Conservation (phyloP, 2,113 vertebrate genomes). For the Paraplagusia blochii region DNA sequence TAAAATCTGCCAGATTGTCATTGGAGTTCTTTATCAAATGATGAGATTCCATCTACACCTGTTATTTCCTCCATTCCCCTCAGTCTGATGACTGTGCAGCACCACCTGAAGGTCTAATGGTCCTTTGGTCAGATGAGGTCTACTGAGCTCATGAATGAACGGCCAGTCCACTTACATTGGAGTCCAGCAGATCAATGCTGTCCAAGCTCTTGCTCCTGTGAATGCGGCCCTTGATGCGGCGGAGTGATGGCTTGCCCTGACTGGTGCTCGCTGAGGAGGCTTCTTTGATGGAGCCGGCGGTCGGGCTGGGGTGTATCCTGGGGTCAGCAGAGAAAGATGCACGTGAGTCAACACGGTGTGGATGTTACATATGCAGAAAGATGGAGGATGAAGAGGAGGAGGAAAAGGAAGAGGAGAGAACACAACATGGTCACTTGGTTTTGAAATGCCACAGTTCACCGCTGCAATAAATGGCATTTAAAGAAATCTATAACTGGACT, state of each 20-base stretch:
- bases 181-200: constrained; percentile 92
- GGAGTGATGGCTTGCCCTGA: constrained; percentile 93
- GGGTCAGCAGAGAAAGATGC: constrained; percentile 34
- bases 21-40: no score
- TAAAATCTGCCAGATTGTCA: no score
- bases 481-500: constrained; percentile 59
- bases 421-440: constrained; percentile 27
- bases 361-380: constrained; percentile 17
- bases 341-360: constrained; percentile 11
- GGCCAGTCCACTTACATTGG: constrained; percentile 84
- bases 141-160: constrained; percentile 13
- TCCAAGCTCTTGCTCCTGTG: constrained; percentile 95
- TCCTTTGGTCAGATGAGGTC: constrained; percentile 5
- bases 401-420: constrained; percentile 11
- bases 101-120: not conserved
- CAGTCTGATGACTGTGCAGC: not conserved
- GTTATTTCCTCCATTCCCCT: no score
- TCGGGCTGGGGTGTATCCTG: constrained; percentile 91
- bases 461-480: constrained; percentile 59
- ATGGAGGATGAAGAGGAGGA: constrained; percentile 14
- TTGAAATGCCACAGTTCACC: constrained; percentile 53
- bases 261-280: constrained; percentile 83
- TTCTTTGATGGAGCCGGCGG: constrained; percentile 84
- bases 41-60: no score
- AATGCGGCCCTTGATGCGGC: constrained; percentile 93